phyloP scores from a whole-genome alignment of 2,888 invertebrate species.

The Microctonus brassicae region DNA sequence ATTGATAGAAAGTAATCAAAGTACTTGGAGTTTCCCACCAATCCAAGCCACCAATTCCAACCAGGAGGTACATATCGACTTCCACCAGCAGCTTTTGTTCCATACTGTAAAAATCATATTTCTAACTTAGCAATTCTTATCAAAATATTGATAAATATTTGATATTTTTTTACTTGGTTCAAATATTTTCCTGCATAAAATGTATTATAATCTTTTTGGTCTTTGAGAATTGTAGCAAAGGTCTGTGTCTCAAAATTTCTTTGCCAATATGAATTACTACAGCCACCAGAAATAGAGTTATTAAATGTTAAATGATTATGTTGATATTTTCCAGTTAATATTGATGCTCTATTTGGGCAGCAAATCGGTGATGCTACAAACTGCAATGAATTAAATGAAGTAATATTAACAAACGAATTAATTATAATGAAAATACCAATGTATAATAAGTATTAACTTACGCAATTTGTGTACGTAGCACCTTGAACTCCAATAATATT shows the following conservation, averaged over 20 bases:
- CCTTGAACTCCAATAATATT: slow-evolving; percentile 77
- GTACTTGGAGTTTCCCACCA: slow-evolving; percentile 93
- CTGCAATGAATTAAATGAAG: slow-evolving; percentile 69
- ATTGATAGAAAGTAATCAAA: slow-evolving; percentile 90
- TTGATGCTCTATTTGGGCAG: slow-evolving; percentile 90
- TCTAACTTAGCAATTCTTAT: slow-evolving; percentile 13
- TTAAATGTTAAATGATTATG: slow-evolving; percentile 86
- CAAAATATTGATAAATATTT: background rate
- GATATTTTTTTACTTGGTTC: slow-evolving; percentile 77
- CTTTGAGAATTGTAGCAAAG: slow-evolving; percentile 78
- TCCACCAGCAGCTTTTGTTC: slow-evolving; percentile 74
- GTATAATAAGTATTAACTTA: slow-evolving; percentile 69
- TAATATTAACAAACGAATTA: background rate
- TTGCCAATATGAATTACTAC: slow-evolving; percentile 81
- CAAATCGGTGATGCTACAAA: slow-evolving; percentile 89
- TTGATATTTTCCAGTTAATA: slow-evolving; percentile 86
- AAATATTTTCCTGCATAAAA: slow-evolving; percentile 96
- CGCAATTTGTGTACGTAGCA: slow-evolving; percentile 80
- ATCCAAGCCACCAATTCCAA: slow-evolving; percentile 89
- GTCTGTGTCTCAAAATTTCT: slow-evolving; percentile 75
- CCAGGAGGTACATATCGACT: slow-evolving; percentile 81
- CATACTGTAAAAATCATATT: slow-evolving; percentile 72
- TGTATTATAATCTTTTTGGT: slow-evolving; percentile 78
- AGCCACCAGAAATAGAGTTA: slow-evolving; percentile 85
- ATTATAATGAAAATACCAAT: background rate